Conservation (phyloP, 2,113 vertebrate genomes). For the Seriola aureovittata region DNA sequence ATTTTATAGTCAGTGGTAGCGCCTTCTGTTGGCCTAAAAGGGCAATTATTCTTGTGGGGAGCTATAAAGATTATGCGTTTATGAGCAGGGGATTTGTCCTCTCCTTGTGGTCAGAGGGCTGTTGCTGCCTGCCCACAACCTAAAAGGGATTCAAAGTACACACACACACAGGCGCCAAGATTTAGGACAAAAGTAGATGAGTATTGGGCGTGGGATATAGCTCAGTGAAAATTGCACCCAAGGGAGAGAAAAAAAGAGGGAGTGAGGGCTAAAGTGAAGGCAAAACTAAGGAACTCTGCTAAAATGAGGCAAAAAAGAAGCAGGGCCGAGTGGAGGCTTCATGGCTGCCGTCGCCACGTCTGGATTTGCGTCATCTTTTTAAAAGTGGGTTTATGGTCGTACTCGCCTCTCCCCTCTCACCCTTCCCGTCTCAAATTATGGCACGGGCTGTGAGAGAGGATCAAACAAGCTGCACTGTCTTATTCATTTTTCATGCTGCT, state of each 20-base stretch:
- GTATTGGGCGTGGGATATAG: conserved; percentile 64
- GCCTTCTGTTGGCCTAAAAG: conserved; percentile 50
- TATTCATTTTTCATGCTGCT: conserved; percentile 69
- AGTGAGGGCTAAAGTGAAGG: conserved; percentile 3
- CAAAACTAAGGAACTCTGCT: conserved; percentile 48
- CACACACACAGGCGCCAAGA: conserved; percentile 55
- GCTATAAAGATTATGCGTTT: conserved; percentile 72
- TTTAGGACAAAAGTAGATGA: conserved; percentile 70
- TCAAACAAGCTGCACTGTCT: conserved; percentile 59
- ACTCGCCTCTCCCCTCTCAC: background rate
- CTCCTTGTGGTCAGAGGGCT: conserved; percentile 61
- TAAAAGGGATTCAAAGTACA: conserved; percentile 38
- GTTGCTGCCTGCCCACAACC: conserved; percentile 48
- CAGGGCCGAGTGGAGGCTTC: background rate
- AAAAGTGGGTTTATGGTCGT: conserved; percentile 37
- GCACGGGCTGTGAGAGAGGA: conserved; percentile 43
- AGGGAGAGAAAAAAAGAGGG: conserved; percentile 42
- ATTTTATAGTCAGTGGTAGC: conserved; percentile 45
- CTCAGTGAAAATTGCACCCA: conserved; percentile 59
- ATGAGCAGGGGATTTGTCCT: conserved; percentile 71
- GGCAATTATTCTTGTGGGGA: conserved; percentile 56
- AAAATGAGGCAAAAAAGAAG: conserved; percentile 8
- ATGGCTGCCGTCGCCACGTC: conserved; percentile 3
- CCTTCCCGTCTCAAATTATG: conserved; percentile 47
- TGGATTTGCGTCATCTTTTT: conserved; percentile 50